These are phyloP conservation scores for Caenorhabditis macrosperma DNA, from an alignment of 2,888 invertebrate genomes.

Conservation along the genomic window DNA sequence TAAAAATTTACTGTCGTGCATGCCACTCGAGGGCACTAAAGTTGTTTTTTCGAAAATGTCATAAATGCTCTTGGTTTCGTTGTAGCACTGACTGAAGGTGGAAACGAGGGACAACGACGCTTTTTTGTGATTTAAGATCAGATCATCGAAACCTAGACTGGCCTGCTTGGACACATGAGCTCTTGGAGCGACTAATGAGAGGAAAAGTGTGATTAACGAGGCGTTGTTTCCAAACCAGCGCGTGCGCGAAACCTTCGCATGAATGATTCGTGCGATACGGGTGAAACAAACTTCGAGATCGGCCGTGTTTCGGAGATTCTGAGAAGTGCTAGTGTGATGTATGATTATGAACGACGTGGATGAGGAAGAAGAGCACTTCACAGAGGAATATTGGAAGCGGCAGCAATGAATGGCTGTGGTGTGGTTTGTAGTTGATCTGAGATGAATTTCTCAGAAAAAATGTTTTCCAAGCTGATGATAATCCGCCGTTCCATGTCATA, in stretches of 20 bases:
- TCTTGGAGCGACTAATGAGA: neutral
- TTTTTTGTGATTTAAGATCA: too few relatives aligned
- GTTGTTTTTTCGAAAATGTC: neutral
- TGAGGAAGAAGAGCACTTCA: neutral
- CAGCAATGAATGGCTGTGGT: too few relatives aligned
- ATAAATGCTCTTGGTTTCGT: neutral
- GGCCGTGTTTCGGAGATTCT: too few relatives aligned
- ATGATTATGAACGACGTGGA: too few relatives aligned
- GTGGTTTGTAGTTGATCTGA: too few relatives aligned
- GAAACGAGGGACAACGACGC: too few relatives aligned
- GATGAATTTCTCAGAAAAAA: neutral
- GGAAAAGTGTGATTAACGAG: neutral
- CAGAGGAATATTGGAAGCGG: too few relatives aligned
- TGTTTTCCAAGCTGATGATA: neutral
- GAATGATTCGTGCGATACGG: neutral
- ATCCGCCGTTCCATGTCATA: neutral
- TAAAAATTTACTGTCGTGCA: conserved; percentile 24
- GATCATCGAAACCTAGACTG: too few relatives aligned
- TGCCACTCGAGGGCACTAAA: neutral
- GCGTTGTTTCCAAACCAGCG: neutral
- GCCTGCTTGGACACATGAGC: neutral
- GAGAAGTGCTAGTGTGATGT: neutral
- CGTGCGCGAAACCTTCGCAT: neutral
- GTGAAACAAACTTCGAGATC: neutral
- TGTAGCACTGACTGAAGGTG: neutral